Base-by-base conservation (phyloP, 2,797 vertebrate genomes). In the Decapterus maruadsi region DNA sequence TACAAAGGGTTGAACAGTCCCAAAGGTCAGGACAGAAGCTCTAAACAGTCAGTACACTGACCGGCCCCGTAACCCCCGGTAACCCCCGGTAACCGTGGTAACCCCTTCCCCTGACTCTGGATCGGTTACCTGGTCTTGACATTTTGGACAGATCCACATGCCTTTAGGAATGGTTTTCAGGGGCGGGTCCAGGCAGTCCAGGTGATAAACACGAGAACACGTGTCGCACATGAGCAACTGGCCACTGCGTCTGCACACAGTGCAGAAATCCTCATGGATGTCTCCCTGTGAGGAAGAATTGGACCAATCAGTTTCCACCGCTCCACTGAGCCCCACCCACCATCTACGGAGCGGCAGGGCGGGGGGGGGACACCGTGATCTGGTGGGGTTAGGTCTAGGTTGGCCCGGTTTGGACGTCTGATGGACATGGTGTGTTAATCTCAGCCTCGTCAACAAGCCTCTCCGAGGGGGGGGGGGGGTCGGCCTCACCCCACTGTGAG, bases 81-180 rank as follows among this genome's bases (percentile, higher is more conserved):
- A 26, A 26, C 26, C 73, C 82, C 86, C 78, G 89, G 83, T 26
- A 26, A 86, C 89, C 68, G 79, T 72, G 77, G 81, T 82, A 73
- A 78, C 81, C 84, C 83, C 68, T 68, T 75, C 77, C 86, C 86
- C 77, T 67, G 77, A 67, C 75, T 82, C 80, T 50, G 86, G 81
- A 81, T 89, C 83, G 63, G 92, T 96, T 98, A 99, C 98, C 98
- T 99, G 97, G 95, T 99, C 98, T 96, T 99, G 98, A 96, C 98
- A 99, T 95, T 98, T 97, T 93, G 98, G 98, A 96, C 98, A 99
- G 96, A 99, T 99, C 98, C 98, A 99, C 98, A 99, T 99, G 97
- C 98, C 98, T 97, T 98, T 99, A 92, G 98, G 98, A 96, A 99
- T 99, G 89, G 96, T 96, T 97, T 99, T 99, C 96, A 99, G 97